Evolutionary conservation across 2,888 invertebrate genomes (phyloP).

Genomic region (Caenorhabditis sp.): DNA sequence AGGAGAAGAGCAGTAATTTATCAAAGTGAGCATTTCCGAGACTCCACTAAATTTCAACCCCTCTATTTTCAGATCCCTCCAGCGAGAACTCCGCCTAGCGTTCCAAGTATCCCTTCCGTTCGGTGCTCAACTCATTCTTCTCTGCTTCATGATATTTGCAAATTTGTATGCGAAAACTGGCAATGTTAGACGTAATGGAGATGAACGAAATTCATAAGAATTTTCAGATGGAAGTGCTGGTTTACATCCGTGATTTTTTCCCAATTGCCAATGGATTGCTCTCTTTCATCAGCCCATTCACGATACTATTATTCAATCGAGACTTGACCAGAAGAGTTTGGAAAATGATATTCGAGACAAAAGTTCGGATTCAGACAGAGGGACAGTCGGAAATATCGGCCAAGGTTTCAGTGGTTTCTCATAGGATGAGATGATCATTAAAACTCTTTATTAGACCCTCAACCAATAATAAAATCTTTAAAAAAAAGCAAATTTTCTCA

Average conservation of each 20-base stretch:
- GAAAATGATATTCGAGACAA: neutral
- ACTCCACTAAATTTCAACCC: neutral
- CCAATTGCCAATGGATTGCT: constrained; percentile 16
- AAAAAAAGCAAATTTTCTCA: neutral
- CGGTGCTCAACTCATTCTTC: constrained; percentile 22
- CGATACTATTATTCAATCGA: constrained; percentile 16
- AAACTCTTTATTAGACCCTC: too few relatives aligned
- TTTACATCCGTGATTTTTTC: constrained; percentile 1
- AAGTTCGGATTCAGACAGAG: neutral
- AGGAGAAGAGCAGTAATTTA: neutral
- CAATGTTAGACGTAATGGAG: constrained; percentile 12
- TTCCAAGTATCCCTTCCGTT: constrained; percentile 5
- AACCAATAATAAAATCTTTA: neutral
- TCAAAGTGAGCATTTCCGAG: neutral
- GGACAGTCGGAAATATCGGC: neutral
- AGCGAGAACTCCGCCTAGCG: constrained; percentile 17
- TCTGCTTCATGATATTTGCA: constrained; percentile 24
- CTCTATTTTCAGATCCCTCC: constrained; percentile 12
- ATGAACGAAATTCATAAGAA: too few relatives aligned
- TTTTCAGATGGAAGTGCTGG: constrained; percentile 3
- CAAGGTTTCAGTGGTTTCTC: neutral
- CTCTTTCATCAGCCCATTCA: constrained; percentile 29
- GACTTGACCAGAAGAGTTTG: constrained; percentile 2
- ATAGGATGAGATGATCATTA: neutral
- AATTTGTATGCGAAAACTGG: constrained; percentile 5